Base-by-base conservation (phyloP, 1,140 invertebrate genomes). In the Sycobia sp. region DNA sequence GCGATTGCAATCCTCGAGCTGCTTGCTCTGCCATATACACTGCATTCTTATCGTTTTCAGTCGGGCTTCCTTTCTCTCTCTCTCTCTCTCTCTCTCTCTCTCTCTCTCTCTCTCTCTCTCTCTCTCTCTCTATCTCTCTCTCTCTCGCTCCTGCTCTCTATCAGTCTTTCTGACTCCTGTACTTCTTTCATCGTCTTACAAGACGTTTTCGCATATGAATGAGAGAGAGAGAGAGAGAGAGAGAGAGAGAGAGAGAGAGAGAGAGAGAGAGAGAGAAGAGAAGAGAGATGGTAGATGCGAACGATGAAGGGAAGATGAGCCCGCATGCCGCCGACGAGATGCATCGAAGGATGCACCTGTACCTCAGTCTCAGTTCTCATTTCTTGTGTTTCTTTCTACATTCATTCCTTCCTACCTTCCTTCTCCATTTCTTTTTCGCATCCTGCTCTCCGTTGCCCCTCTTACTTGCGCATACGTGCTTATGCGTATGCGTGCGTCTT, bases 131-230 rank as follows among this genome's bases (percentile, higher is more conserved):
- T n/a, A n/a, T n/a, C n/a, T n/a, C n/a, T n/a, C n/a, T n/a, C n/a
- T n/a, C n/a, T n/a, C n/a, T n/a, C n/a, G n/a, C n/a, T n/a, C n/a
- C n/a, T n/a, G n/a, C n/a, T n/a, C 10, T 3, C 27, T 5, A 4
- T n/a, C n/a, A n/a, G n/a, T n/a, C n/a, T n/a, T n/a, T n/a, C 13
- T 5, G 44, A 51, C 43, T 36, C 27, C 9, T 13, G 16, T 13
- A 23, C 38, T 51, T n/a, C n/a, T n/a, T n/a, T n/a, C n/a, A n/a
- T n/a, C n/a, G n/a, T n/a, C n/a, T 5, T 3, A 4, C 8, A 38
- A 38, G 16, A 7, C 27, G n/a, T 32, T 32, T 50, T 62, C 51
- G 55, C 62, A 58, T 49, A 59, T 38, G 60, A 61, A 61, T 53
- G 59, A 61, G 38, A 9, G 22, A 1, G 22, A n/a, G n/a, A n/a